Base-by-base conservation (phyloP, 2,797 vertebrate species). In the Salarias fasciatus region DNA sequence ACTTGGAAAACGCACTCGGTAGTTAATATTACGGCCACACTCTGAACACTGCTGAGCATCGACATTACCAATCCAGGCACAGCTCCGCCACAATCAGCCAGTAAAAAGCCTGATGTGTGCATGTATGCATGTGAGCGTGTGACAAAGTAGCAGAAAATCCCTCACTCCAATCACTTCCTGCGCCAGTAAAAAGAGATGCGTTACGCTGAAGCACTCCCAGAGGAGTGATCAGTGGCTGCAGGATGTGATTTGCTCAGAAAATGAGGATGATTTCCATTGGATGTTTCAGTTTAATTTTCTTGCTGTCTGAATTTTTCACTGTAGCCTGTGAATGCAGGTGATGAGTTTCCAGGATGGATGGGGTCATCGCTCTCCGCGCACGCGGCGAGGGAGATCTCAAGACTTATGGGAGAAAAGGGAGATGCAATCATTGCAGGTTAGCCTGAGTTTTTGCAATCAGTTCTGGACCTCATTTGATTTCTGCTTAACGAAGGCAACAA, bases 251-350 rank as follows among this genome's bases (percentile, higher is more conserved):
- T 82, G 61, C 72, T 62, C 57, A 13, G 59, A 67, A 75, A 85
- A 86, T 59, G 70, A 66, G 50, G 37, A 69, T 8, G 71, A 80
- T 79, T 83, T 75, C 67, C 63, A 61, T 63, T 50, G 58, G 53
- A 77, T 79, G 61, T 80, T 85, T 79, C 63, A 40, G 36, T 77
- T 75, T 69, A 79, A 83, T 84, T 86, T 77, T 72, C 73, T 51
- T 4, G 30, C 69, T 75, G 67, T 83, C 58, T 47, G 59, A 52
- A 40, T 67, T 75, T 59, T 57, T 78, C 59, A 59, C 62, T 29
- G 41, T 37, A 11, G 45, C 29, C 44, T 24, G 41, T 49, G 57
- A 49, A 38, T 24, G 48, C 7, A 31, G 56, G 49, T 54, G 73
- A 85, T 84, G 77, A 80, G 73, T 63, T 70, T 69, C 42, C 65